Conservation (phyloP, 2,113 vertebrate species). For the human (Homo sapiens) region GRCh38 chr17:69260001-69260500, state of each 20-base stretch:
- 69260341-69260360: conserved; percentile 90
- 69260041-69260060: conserved; percentile 28
- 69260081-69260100: not conserved
- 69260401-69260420: conserved; percentile 84
- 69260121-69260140: not conserved
- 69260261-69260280: not conserved
- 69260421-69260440: not conserved
- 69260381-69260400: conserved; percentile 83
- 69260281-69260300: not conserved
- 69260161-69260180: not conserved
- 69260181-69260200: not conserved
- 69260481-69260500: not conserved
- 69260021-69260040: not conserved
- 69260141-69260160: not conserved
- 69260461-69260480: not conserved
- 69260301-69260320: not conserved
- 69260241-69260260: not conserved
- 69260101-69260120: not conserved
- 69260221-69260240: not conserved
- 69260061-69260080: not conserved
- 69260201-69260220: not conserved
- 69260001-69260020: not conserved
- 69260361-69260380: conserved; percentile 86
- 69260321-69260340: conserved; percentile 84
- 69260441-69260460: not conserved